Base-by-base conservation (phyloP, 1,140 invertebrate species). In the roundworm (Caenorhabditis elegans) region DNA sequence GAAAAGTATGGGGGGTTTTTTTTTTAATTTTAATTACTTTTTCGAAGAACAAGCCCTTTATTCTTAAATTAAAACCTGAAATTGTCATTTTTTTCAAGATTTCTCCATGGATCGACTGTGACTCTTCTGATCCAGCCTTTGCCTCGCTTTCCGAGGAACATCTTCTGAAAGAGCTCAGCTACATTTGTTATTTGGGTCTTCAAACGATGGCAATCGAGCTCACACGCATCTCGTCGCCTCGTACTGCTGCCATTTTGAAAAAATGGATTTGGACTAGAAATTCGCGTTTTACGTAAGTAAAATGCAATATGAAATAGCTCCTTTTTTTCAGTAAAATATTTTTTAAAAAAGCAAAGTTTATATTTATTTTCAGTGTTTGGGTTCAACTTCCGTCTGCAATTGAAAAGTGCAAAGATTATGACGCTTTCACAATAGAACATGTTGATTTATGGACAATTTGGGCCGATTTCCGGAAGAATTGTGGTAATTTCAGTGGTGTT, bases 61-160 rank as follows among this genome's bases (percentile, higher is more conserved):
- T n/a, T n/a, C n/a, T 8, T 8, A 43, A 15, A 43, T 8, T 43
- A 43, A 43, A 8, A 8, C 15, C 15, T 15, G 15, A 43, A 43
- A 43, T 43, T 43, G 5, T 43, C 6, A 8, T 43, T 43, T 70
- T 31, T 31, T 43, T 55, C 1, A 4, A 51, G 39, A 76, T 76
- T 22, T 89, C 88, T 8, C 22, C 65, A 11, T 88, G 87, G 87
- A 88, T 88, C 48, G 88, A 88, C 55, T 87, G 84, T 19, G 87
- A 88, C 51, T 80, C 85, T 13, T 15, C 78, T 0, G 78, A 87
- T 34, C 77, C 76, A 1, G 34, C 46, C 36, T 51, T 88, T 28
- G 86, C 87, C 4, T 34, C 17, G 4, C 34, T 87, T 24, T 88
- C 86, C 8, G 47, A 43, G 15, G 43, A 77, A 17, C 65, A 81